These are phyloP conservation scores for Drosophila silvestris DNA, from an alignment of 2,888 invertebrate genomes.

Conservation along the genomic window DNA sequence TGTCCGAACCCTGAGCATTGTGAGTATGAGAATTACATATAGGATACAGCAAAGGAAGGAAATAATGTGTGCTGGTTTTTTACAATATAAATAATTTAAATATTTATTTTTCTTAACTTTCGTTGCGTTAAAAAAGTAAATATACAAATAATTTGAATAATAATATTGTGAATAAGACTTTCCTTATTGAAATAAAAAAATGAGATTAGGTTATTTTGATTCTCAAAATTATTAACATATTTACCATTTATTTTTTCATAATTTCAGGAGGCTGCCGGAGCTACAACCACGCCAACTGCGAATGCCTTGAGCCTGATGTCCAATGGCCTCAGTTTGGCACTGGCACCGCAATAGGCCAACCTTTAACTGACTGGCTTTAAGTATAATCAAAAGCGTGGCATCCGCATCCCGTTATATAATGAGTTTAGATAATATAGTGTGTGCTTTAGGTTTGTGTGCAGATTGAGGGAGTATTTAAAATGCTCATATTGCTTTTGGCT, in stretches of 20 bases:
- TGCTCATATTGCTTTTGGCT: constrained; percentile 47
- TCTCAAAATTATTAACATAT: too few relatives aligned
- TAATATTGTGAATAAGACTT: neutral
- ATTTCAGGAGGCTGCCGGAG: constrained; percentile 60
- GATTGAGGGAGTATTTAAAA: constrained; percentile 45
- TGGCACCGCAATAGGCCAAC: constrained; percentile 77
- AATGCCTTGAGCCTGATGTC: constrained; percentile 80
- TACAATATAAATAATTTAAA: neutral
- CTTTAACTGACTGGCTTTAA: constrained; percentile 21
- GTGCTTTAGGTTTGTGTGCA: constrained; percentile 16
- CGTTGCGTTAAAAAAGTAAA: too few relatives aligned
- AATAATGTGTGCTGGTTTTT: neutral
- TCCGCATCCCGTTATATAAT: constrained; percentile 3
- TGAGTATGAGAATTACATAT: constrained; percentile 73
- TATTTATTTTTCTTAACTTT: neutral
- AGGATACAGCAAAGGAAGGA: neutral
- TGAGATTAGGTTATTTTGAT: neutral
- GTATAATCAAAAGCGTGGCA: constrained; percentile 39
- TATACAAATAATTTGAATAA: neutral
- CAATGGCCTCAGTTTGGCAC: constrained; percentile 82
- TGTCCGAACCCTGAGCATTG: constrained; percentile 85
- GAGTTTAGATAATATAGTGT: constrained; percentile 17
- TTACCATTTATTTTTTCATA: neutral
- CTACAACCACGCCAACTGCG: constrained; percentile 55
- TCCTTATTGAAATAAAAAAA: neutral